Conservation (phyloP, 2,797 vertebrate genomes). For the Alca torda region DNA sequence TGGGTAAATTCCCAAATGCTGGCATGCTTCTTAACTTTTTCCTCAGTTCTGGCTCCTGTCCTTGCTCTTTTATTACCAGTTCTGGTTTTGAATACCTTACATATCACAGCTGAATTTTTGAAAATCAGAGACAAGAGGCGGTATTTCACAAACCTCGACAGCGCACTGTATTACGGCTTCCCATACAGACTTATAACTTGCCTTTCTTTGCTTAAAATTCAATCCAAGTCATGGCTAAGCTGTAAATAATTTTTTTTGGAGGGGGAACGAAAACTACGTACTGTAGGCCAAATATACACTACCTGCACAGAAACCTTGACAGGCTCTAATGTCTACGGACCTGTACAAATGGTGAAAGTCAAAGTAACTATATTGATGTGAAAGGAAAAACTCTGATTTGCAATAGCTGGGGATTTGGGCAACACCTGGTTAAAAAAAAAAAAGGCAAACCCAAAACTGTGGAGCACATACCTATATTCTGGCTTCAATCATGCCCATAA, state of each 20-base stretch:
- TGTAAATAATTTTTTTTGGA: neutral
- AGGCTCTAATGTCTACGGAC: neutral
- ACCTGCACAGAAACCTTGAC: neutral
- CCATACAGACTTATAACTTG: neutral
- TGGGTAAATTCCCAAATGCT: neutral
- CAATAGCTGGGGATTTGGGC: neutral
- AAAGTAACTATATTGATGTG: neutral
- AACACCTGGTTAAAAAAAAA: neutral
- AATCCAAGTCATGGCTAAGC: neutral
- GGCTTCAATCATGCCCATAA: neutral
- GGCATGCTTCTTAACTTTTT: neutral
- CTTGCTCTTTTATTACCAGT: neutral
- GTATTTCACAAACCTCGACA: neutral
- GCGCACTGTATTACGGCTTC: neutral
- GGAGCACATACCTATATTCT: fast-evolving
- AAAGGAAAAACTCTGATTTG: neutral
- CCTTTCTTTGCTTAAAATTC: neutral
- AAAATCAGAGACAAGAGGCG: neutral
- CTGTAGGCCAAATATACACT: neutral
- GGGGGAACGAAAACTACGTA: neutral
- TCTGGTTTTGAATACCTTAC: neutral
- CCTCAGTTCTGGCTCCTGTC: neutral
- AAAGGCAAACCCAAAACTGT: neutral
- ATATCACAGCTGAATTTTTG: neutral
- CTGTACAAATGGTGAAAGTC: neutral